These are phyloP conservation scores for Pseudoatta argentina DNA, from an alignment of 1,140 invertebrate species.

Conservation along the genomic window DNA sequence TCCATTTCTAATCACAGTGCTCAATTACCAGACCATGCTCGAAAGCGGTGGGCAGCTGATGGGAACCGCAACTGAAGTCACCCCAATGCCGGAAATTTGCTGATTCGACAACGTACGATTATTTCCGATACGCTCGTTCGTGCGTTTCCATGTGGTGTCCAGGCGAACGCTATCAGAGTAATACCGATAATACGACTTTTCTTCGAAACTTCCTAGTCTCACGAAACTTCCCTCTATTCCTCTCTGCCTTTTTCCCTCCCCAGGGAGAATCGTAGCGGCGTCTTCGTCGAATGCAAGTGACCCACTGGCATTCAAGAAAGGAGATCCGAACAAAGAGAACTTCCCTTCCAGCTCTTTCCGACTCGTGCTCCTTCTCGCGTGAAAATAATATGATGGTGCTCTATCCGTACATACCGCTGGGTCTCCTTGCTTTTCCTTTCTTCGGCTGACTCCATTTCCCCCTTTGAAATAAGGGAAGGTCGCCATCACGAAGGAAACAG, in stretches of 20 bases:
- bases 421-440: constrained; percentile 11
- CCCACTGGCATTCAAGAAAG: constrained; percentile 63
- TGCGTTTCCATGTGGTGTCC: neutral
- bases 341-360: neutral
- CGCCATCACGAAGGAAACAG: constrained; percentile 60
- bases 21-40: neutral
- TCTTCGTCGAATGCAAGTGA: constrained; percentile 68
- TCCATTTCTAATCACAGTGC: neutral
- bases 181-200: constrained; percentile 33
- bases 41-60: too few relatives aligned
- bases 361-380: constrained; percentile 56
- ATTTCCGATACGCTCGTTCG: constrained; percentile 6
- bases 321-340: constrained; percentile 57
- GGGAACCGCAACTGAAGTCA: constrained; percentile 17
- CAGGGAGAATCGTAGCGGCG: constrained; percentile 39
- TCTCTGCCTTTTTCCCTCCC: neutral
- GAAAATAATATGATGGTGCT: constrained; percentile 78
- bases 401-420: constrained; percentile 22
- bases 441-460: constrained; percentile 22
- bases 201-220: constrained; percentile 24
- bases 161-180: constrained; percentile 27
- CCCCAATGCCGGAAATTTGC: neutral
- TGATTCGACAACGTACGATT: constrained; percentile 16
- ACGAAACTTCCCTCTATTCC: constrained; percentile 1
- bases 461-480: constrained; percentile 39